phyloP scores from a whole-genome alignment of 2,113 vertebrate genomes.

The Carassius carassius region DNA sequence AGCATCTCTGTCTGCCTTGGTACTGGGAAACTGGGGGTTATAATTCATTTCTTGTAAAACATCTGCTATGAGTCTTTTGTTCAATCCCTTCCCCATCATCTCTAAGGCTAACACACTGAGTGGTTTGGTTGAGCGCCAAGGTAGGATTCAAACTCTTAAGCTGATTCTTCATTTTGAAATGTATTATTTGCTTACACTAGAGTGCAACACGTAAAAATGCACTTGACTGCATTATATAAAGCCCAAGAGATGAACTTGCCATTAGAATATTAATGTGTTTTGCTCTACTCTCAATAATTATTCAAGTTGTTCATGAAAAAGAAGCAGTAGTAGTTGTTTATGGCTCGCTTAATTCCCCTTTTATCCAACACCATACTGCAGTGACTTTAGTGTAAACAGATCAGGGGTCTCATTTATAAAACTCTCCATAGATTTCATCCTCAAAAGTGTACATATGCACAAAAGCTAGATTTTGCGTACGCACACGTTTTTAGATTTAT shows the following conservation, averaged over 20 bases:
- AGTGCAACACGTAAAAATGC: constrained; percentile 8
- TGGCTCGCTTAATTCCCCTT: neutral
- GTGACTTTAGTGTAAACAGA: too few relatives aligned
- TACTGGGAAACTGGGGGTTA: neutral
- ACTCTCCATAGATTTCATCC: too few relatives aligned
- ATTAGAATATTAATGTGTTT: constrained; percentile 18
- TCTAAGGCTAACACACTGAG: neutral
- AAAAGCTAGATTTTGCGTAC: too few relatives aligned
- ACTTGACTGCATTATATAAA: constrained; percentile 21
- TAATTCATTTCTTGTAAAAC: constrained; percentile 39
- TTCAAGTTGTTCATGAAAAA: constrained; percentile 2
- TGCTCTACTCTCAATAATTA: neutral
- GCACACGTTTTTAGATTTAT: too few relatives aligned
- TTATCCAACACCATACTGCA: neutral
- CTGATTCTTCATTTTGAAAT: constrained; percentile 26
- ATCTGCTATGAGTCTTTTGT: constrained; percentile 35
- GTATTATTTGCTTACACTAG: constrained; percentile 23
- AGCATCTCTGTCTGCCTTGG: neutral
- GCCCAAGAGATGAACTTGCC: neutral
- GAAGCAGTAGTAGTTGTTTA: neutral
- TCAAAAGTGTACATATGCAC: too few relatives aligned
- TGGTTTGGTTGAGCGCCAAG: constrained; percentile 24
- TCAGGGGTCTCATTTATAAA: too few relatives aligned
- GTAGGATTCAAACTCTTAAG: neutral
- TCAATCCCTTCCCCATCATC: neutral